Base-by-base conservation (phyloP, 2,113 vertebrate genomes). In the Scalopus aquaticus region DNA sequence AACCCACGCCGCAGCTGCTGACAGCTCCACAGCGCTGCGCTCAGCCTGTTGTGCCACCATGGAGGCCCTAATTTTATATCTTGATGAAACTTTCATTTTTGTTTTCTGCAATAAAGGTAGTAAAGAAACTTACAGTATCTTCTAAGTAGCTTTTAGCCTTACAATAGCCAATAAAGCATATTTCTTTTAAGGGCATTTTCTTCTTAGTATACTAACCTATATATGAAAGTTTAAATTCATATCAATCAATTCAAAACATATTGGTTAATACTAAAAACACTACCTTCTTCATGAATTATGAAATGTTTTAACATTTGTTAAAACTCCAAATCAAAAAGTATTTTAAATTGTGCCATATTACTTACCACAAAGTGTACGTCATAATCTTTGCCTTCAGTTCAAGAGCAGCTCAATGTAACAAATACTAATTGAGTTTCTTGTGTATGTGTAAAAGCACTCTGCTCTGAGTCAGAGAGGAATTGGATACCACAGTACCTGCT, bases 11-110 rank as follows among this genome's bases (percentile, higher is more conserved):
- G n/a, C n/a, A n/a, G n/a, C n/a, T n/a, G n/a, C n/a, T n/a, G n/a
- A n/a, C n/a, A n/a, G n/a, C n/a, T n/a, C n/a, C n/a, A n/a, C n/a
- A n/a, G n/a, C n/a, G n/a, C n/a, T n/a, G n/a, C n/a, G n/a, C n/a
- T n/a, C n/a, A n/a, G n/a, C n/a, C n/a, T n/a, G n/a, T n/a, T n/a
- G n/a, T n/a, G n/a, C n/a, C n/a, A n/a, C n/a, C n/a, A n/a, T n/a
- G n/a, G n/a, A n/a, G n/a, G n/a, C n/a, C n/a, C n/a, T n/a, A n/a
- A n/a, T n/a, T n/a, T 74, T 51, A 67, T 46, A 17, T 92, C 54
- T n/a, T 39, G 74, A 28, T 73, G 46, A 46, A 93, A n/a, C 11
- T 73, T 96, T 94, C 30, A 39, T 30, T 93, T 95, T 93, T 90
- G 64, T 74, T 76, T 96, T 77, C 46, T 72, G 13, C 62, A 35